These are phyloP conservation scores for Bovichtus variegatus DNA, from an alignment of 2,797 vertebrate species.

Conservation along the genomic window DNA sequence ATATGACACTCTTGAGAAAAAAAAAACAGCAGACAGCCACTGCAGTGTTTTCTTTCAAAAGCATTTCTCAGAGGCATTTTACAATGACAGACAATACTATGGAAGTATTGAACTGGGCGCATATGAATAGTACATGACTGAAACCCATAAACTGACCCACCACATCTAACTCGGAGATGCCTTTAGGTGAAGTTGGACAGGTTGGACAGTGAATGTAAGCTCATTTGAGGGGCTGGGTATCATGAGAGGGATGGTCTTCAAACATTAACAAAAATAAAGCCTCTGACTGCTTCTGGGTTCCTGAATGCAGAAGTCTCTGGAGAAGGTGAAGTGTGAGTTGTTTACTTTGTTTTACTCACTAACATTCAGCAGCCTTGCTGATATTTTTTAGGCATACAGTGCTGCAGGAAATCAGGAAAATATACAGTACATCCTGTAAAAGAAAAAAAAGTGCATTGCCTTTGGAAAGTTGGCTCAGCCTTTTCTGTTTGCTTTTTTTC, in stretches of 20 bases:
- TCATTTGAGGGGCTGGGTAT: background rate
- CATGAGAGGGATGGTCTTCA: conserved; percentile 30
- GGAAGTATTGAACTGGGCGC: background rate
- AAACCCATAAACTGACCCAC: conserved; percentile 18
- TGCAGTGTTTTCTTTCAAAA: conserved; percentile 7
- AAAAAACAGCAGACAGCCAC: background rate
- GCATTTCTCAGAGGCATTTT: conserved; percentile 9
- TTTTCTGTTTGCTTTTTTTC: background rate
- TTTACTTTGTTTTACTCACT: conserved; percentile 34
- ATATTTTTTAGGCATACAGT: conserved; percentile 26
- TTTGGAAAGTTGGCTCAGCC: conserved; percentile 19
- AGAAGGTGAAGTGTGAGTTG: conserved; percentile 24
- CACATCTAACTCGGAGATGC: background rate
- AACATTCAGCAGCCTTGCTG: conserved; percentile 15
- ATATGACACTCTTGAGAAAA: background rate
- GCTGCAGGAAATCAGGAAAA: conserved; percentile 39
- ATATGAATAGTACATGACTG: conserved; percentile 20
- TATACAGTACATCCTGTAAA: conserved; percentile 35
- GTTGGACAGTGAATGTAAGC: conserved; percentile 17
- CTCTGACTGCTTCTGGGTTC: conserved; percentile 12
- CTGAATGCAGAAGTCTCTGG: conserved; percentile 30
- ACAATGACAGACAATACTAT: background rate
- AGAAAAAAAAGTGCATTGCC: conserved; percentile 2
- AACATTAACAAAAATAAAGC: conserved; percentile 19
- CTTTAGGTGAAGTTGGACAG: conserved; percentile 20